These are phyloP conservation scores for Archaeoteleia sp. DNA, from an alignment of 2,888 invertebrate genomes.

Conservation along the genomic window DNA sequence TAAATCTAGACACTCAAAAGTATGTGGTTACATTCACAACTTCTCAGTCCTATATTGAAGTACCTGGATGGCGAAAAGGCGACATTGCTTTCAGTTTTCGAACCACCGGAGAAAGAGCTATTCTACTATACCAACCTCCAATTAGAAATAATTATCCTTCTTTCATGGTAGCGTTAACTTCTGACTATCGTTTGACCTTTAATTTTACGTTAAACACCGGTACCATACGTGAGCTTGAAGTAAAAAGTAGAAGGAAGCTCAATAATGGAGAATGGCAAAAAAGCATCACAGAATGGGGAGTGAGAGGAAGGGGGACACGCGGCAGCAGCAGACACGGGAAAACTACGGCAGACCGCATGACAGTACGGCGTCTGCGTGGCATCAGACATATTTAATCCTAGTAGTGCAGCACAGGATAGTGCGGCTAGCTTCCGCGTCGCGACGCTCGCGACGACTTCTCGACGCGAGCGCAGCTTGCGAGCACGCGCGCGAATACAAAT, in stretches of 20 bases:
- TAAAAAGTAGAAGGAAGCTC: constrained; percentile 87
- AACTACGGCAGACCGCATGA: too few relatives aligned
- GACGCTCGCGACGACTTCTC: constrained; percentile 56
- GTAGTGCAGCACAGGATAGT: constrained; percentile 53
- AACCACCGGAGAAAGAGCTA: constrained; percentile 92
- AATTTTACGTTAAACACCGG: constrained; percentile 92
- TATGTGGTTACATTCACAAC: constrained; percentile 96
- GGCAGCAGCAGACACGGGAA: too few relatives aligned
- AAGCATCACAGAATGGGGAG: too few relatives aligned
- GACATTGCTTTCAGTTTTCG: constrained; percentile 95
- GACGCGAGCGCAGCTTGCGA: constrained; percentile 57
- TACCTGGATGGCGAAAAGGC: constrained; percentile 94
- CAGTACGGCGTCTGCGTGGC: too few relatives aligned
- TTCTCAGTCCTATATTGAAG: constrained; percentile 93
- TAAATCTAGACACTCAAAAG: constrained; percentile 86
- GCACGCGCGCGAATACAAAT: constrained; percentile 67
- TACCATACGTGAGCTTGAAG: constrained; percentile 86
- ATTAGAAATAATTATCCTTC: constrained; percentile 92
- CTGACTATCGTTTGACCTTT: constrained; percentile 90
- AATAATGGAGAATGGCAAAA: constrained; percentile 98
- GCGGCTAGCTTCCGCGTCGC: constrained; percentile 59
- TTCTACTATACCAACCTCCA: constrained; percentile 92
- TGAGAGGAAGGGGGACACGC: too few relatives aligned
- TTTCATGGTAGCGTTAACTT: constrained; percentile 91
- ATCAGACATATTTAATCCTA: constrained; percentile 30